Evolutionary conservation across 2,888 invertebrate genomes (phyloP).

Genomic region (Lumbricus terrestris): DNA sequence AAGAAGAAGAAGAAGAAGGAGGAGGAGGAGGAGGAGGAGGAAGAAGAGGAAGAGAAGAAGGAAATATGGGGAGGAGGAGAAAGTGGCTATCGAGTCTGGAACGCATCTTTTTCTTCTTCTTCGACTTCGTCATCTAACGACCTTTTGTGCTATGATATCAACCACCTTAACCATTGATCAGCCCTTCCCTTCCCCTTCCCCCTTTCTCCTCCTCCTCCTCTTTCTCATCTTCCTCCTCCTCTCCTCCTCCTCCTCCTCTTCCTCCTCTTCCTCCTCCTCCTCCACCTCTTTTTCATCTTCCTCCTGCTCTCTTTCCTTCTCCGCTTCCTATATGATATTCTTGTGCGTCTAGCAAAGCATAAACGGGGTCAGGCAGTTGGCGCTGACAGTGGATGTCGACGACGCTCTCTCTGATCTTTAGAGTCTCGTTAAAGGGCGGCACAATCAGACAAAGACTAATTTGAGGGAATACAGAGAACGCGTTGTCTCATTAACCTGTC

Average conservation of each 20-base stretch:
- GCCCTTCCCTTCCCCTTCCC: not conserved
- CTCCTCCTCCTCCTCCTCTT: conserved; percentile 9
- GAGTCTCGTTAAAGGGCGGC: not conserved
- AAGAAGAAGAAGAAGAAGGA: no score
- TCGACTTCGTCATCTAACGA: not conserved
- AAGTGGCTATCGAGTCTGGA: not conserved
- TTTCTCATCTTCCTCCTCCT: not conserved
- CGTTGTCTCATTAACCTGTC: no score
- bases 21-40: no score
- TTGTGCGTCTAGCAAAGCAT: not conserved
- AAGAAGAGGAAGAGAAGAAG: no score
- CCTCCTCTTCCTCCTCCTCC: not conserved
- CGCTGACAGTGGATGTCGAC: not conserved
- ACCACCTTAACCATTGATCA: not conserved
- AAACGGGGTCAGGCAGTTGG: not conserved
- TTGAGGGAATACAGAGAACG: not conserved
- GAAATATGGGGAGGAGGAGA: no score
- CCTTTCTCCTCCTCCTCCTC: not conserved
- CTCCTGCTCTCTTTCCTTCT: not conserved
- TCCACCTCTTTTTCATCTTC: not conserved
- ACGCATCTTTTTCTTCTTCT: not conserved
- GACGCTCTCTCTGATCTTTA: not conserved
- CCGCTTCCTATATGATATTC: not conserved
- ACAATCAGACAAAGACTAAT: conserved; percentile 15
- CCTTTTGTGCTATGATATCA: conserved; percentile 15